These are phyloP conservation scores for Anarhynchus alexandrinus DNA, from an alignment of 2,113 vertebrate species.

Conservation along the genomic window DNA sequence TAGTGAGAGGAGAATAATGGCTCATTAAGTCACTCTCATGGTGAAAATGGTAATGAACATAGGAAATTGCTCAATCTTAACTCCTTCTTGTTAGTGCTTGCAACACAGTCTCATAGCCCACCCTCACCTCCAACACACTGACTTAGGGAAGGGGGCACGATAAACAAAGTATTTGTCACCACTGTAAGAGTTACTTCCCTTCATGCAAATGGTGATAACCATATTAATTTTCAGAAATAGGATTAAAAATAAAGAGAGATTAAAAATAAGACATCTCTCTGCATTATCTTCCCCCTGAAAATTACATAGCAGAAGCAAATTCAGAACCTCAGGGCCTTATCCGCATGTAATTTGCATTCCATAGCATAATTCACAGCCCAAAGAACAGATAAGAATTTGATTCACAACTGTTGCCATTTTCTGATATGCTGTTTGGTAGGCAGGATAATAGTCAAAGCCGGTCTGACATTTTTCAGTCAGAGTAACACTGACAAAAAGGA, in stretches of 20 bases:
- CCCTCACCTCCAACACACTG: background rate
- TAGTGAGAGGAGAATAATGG: background rate
- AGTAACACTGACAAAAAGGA: background rate
- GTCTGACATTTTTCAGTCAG: background rate
- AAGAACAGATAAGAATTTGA: background rate
- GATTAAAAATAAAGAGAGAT: slow-evolving; percentile 4
- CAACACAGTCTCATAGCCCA: background rate
- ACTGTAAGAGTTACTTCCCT: background rate
- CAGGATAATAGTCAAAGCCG: background rate
- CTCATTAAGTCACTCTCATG: background rate
- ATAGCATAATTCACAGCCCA: background rate
- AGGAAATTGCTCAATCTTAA: background rate
- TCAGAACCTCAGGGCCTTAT: background rate
- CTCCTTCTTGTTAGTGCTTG: background rate
- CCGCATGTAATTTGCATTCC: background rate
- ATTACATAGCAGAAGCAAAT: background rate
- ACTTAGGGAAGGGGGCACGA: background rate
- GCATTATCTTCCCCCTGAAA: background rate
- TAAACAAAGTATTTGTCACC: background rate
- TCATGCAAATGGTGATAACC: background rate
- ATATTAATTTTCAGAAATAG: background rate
- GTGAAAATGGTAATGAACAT: slow-evolving; percentile 34
- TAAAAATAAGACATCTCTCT: background rate
- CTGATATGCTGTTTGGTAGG: background rate
- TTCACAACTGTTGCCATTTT: background rate